Evolutionary conservation across 1,140 invertebrate genomes (phyloP).

Genomic region (Neodiprion fabricii): DNA sequence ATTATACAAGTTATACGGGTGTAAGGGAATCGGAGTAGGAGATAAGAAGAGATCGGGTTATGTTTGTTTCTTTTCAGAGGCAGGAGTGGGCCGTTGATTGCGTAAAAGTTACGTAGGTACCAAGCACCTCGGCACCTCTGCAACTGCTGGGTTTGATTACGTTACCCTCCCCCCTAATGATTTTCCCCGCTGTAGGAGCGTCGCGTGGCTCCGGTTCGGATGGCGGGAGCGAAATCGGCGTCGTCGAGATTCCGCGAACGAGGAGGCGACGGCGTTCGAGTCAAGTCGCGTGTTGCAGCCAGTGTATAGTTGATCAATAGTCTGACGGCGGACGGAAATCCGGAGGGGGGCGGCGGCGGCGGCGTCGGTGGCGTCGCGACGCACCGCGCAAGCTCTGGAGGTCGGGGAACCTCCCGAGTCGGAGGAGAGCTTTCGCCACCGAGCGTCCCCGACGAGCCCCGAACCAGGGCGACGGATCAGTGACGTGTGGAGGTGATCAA

Average conservation of each 20-base stretch:
- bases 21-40: too few species aligned
- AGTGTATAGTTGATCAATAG: conserved; percentile 23
- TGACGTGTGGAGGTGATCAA: conserved; percentile 19
- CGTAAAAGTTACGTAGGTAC: too few species aligned
- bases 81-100: too few species aligned
- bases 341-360: conserved; percentile 10
- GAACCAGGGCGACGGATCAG: conserved; percentile 33
- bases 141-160: too few species aligned
- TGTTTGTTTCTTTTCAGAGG: too few species aligned
- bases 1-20: too few species aligned
- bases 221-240: not conserved
- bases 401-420: conserved; percentile 15
- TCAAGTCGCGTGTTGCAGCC: not conserved
- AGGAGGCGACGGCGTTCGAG: not conserved
- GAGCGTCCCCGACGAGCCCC: conserved; percentile 31
- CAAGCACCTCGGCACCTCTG: too few species aligned
- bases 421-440: conserved; percentile 25
- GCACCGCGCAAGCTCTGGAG: conserved; percentile 31
- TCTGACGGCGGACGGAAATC: conserved; percentile 7
- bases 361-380: conserved; percentile 13
- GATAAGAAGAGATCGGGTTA: too few species aligned
- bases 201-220: too few species aligned
- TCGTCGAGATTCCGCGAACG: not conserved
- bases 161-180: too few species aligned
- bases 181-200: too few species aligned